Evolutionary conservation across 2,113 vertebrate species (phyloP).

Genomic region (Amphiprion ocellaris): DNA sequence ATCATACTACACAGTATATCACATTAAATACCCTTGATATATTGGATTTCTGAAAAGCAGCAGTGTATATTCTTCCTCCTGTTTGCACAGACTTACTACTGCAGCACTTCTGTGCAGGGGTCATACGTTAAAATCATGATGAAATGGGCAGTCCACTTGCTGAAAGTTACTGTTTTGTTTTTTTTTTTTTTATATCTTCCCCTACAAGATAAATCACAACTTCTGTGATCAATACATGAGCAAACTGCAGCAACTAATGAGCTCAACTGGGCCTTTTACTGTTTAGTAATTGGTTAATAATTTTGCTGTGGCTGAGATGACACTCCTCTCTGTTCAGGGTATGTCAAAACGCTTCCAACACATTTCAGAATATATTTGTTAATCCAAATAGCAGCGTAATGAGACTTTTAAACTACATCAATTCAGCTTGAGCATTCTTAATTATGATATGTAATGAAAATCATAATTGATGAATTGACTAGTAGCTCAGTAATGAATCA

Average conservation of each 20-base stretch:
- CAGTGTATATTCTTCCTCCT: too few relatives aligned
- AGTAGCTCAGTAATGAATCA: constrained; percentile 82
- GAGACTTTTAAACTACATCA: constrained; percentile 73
- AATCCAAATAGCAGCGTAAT: constrained; percentile 79
- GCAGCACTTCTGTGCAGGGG: background rate
- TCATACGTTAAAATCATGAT: background rate
- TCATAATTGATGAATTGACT: constrained; percentile 82
- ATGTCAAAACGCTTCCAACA: constrained; percentile 43
- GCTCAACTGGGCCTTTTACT: constrained; percentile 4
- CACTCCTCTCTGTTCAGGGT: constrained; percentile 16
- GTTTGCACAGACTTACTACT: background rate
- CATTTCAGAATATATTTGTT: constrained; percentile 70
- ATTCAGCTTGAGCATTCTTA: constrained; percentile 77
- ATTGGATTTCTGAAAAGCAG: too few relatives aligned
- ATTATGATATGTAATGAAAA: constrained; percentile 84
- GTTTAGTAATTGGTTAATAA: constrained; percentile 46
- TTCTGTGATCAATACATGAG: constrained; percentile 4
- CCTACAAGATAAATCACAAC: background rate
- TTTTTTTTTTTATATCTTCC: background rate
- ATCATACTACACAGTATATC: too few relatives aligned
- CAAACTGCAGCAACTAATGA: constrained; percentile 23
- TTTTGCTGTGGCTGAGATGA: constrained; percentile 30
- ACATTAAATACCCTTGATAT: too few relatives aligned
- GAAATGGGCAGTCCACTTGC: background rate
- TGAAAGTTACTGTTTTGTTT: background rate